Base-by-base conservation (phyloP, 2,113 vertebrate species). In the Lagopus muta region DNA sequence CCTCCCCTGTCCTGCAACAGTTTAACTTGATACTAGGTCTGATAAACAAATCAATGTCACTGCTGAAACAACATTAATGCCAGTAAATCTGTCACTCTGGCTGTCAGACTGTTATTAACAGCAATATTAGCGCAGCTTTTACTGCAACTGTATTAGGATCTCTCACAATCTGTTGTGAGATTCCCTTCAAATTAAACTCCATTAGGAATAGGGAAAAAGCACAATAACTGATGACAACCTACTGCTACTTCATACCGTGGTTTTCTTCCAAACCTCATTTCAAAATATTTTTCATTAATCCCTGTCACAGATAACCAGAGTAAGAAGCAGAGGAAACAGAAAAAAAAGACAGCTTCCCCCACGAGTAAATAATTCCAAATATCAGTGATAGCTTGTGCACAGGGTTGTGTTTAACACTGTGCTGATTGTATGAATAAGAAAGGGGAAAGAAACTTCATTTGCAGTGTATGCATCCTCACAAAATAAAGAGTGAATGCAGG, bases 21-120 rank as follows among this genome's bases (percentile, higher is more conserved):
- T 90, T 97, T 97, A 94, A 89, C 52, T 90, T 80, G 82, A 88
- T 95, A 64, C 32, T 3, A 4, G 50, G 70, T 13, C 90, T 83
- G 58, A 93, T 89, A 96, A 95, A 89, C 89, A 96, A 58, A 82
- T 94, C 84, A 92, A 64, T 72, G 69, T 55, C 92, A 91, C 69
- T 91, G 66, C 48, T 74, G 60, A 89, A 96, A 93, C 42, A 95
- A 67, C 81, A 96, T 2, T 34, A 78, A 30, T 88, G 60, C 86
- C 57, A 40, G 54, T 76, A 90, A 92, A 91, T 77, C 76, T 93
- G 85, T 72, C 91, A 86, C 66, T 90, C 82, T n/a, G 66, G 61
- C 79, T 95, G 70, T 91, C 74, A 69, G 77, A 76, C 36, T 74
- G 40, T 60, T 86, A 65, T 73, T 90, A 89, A 73, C 67, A 55